Conservation (phyloP, 2,113 vertebrate species). For the Cygnus atratus region DNA sequence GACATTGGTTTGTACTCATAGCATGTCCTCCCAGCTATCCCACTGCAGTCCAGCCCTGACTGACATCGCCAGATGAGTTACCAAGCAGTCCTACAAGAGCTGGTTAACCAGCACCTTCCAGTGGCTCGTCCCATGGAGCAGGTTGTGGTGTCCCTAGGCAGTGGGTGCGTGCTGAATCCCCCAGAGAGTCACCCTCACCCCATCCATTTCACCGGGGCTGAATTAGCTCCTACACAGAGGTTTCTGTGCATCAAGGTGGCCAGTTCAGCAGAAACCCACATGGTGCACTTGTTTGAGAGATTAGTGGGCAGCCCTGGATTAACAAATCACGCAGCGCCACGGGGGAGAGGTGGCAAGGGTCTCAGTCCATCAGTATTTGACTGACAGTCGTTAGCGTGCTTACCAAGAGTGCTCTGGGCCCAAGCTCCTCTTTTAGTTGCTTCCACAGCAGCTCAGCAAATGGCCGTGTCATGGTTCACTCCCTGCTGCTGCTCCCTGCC, state of each 20-base stretch:
- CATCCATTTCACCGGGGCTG: neutral
- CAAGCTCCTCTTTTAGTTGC: neutral
- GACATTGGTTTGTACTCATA: rapidly evolving
- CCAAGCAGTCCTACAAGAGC: neutral
- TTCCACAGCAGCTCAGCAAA: neutral
- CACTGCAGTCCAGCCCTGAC: neutral
- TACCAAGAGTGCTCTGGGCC: neutral
- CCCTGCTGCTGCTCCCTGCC: neutral
- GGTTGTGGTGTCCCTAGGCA: neutral
- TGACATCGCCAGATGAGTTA: neutral
- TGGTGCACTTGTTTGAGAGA: rapidly evolving
- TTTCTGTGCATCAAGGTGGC: neutral
- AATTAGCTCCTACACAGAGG: neutral
- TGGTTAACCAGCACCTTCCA: neutral
- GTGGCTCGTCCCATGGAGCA: neutral
- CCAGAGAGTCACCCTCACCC: neutral
- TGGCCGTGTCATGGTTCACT: neutral
- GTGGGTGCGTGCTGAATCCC: neutral
- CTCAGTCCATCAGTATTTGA: neutral
- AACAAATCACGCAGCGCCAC: neutral
- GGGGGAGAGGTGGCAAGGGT: rapidly evolving
- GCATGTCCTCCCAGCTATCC: neutral
- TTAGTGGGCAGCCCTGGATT: rapidly evolving
- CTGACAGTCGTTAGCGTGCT: neutral
- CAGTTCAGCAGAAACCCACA: neutral